Base-by-base conservation (phyloP, 2,888 invertebrate species). In the Psococerastis gibbosa region DNA sequence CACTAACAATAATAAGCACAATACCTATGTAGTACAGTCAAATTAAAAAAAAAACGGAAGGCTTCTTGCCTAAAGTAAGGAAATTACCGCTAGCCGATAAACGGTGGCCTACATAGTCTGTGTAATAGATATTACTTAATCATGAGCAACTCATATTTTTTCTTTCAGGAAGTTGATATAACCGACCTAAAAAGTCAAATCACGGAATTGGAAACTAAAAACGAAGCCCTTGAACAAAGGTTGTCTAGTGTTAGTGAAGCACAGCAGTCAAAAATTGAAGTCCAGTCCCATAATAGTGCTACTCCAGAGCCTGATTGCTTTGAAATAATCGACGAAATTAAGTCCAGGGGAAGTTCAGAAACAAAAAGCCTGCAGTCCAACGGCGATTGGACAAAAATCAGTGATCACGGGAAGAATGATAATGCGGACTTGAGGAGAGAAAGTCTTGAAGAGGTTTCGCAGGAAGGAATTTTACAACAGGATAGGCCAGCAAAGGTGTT, bases 241-340 rank as follows among this genome's bases (percentile, higher is more conserved):
- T 38, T 38, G 18, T 9, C 27, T 27, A 11, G 27, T 11, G 11
- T 27, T 9, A 6, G 27, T 27, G 38, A 38, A 18, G 22, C n/a
- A n/a, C n/a, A 38, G 9, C 38, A 15, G n/a, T 3, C 47, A 53
- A 55, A 48, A 52, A 53, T 49, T 53, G 58, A 23, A 53, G 62
- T 61, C 1, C 56, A 50, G 2, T 67, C 70, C 0, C 67, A 67
- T 1, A 65, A 69, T 42, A 70, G 71, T 52, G 67, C 64, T 1
- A 71, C 72, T 1, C 72, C 71, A 0, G 38, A 38, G 13, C 38
- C 16, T 3, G 73, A 73, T 50, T 68, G 70, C 53, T 74, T 73
- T 58, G 73, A 74, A 58, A 70, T 74, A 52, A 71, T 73, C 49
- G 71, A 70, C 43, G 68, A 17, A n/a, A 20, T 38, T 5, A 38